phyloP scores from a whole-genome alignment of 2,113 vertebrate genomes.

The Motacilla tschutschensis region DNA sequence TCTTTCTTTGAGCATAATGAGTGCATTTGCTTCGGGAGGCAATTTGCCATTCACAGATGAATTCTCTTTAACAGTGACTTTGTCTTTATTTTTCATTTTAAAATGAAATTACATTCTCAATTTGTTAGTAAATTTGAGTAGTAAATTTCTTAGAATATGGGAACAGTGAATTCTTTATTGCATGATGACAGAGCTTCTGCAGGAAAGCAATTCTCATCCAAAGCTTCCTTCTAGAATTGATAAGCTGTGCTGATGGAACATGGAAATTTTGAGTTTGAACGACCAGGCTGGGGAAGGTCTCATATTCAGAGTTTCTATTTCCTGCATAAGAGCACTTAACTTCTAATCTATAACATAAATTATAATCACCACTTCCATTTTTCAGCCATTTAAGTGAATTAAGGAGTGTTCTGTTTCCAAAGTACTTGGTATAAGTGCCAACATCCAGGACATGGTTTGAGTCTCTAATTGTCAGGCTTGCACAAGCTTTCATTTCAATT shows the following conservation, averaged over 20 bases:
- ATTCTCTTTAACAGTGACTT: neutral
- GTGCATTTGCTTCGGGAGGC: slow-evolving; percentile 38
- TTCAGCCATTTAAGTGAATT: neutral
- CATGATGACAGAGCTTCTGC: neutral
- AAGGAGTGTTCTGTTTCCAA: neutral
- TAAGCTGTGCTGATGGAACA: neutral
- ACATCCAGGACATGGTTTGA: neutral
- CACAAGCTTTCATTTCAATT: neutral
- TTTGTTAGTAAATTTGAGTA: slow-evolving; percentile 39
- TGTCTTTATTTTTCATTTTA: slow-evolving; percentile 37
- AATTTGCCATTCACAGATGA: slow-evolving; percentile 58
- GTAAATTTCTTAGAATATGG: neutral
- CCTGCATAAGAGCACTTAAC: neutral
- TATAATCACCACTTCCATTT: neutral
- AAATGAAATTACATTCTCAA: slow-evolving; percentile 40
- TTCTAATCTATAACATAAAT: neutral
- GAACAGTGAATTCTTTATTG: neutral
- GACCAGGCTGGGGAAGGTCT: neutral
- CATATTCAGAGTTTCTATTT: neutral
- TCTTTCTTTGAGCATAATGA: slow-evolving; percentile 24
- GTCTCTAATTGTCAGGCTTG: neutral
- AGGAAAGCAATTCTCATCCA: neutral
- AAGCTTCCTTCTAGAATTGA: neutral
- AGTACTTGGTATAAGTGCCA: neutral
- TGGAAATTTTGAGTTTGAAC: neutral